phyloP scores from a whole-genome alignment of 23 tunicate genomes.

The Phallusia fumigata region DNA sequence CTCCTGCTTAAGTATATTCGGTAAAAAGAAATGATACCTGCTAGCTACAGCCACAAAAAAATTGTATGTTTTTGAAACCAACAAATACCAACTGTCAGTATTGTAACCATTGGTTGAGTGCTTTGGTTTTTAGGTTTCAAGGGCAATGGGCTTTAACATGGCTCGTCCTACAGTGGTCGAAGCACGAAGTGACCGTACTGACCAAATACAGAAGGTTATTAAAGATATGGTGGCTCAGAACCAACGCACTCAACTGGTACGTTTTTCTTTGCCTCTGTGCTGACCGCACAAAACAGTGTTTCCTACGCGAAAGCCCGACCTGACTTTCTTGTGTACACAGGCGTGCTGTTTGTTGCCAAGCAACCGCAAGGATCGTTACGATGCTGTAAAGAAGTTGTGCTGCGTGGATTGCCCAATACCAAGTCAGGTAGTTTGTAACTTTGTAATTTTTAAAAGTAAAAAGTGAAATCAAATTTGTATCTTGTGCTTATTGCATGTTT shows the following conservation, averaged over 20 bases:
- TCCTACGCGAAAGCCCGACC: background rate
- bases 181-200: slow-evolving; percentile 24
- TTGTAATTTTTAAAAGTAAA: background rate
- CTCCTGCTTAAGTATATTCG: too few relatives aligned
- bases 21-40: too few relatives aligned
- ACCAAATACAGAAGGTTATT: slow-evolving; percentile 41
- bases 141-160: slow-evolving; percentile 70
- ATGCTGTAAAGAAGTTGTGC: slow-evolving; percentile 70
- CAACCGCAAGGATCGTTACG: slow-evolving; percentile 82
- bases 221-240: slow-evolving; percentile 31
- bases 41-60: too few relatives aligned
- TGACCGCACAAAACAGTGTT: background rate
- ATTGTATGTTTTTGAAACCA: too few relatives aligned
- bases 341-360: slow-evolving; percentile 67
- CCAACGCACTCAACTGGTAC: slow-evolving; percentile 40
- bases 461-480: background rate
- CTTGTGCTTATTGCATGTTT: background rate
- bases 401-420: slow-evolving; percentile 88
- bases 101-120: background rate
- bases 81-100: background rate
- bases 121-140: slow-evolving; percentile 39
- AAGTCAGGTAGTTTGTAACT: slow-evolving; percentile 54
- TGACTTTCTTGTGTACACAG: slow-evolving; percentile 13
- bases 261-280: background rate
- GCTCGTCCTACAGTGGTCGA: slow-evolving; percentile 43